Evolutionary conservation across 2,113 vertebrate species (phyloP).

Genomic region (Columba livia): DNA sequence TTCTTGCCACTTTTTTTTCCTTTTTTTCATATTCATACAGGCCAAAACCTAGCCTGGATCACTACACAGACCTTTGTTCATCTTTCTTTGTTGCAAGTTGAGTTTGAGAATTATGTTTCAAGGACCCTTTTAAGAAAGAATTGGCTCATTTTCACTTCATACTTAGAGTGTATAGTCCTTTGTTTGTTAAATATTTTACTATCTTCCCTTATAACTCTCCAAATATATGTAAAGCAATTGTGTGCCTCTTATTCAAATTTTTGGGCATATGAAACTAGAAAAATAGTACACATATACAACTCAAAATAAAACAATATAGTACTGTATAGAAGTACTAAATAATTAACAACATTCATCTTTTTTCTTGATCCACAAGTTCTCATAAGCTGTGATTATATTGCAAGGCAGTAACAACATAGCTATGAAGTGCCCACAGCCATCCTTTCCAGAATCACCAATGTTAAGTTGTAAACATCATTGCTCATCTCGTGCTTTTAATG

Average conservation of each 20-base stretch:
- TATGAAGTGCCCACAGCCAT: conserved; percentile 10
- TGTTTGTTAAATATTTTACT: background rate
- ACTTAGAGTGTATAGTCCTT: background rate
- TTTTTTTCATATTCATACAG: background rate
- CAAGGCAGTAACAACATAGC: background rate
- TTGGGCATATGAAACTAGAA: background rate
- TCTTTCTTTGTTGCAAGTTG: background rate
- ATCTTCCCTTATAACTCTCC: background rate
- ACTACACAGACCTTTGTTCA: background rate
- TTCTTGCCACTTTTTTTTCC: background rate
- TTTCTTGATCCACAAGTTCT: background rate
- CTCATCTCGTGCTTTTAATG: background rate
- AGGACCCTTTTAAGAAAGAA: background rate
- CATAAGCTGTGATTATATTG: background rate
- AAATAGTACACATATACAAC: background rate
- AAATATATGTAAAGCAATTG: background rate
- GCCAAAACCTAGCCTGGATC: background rate
- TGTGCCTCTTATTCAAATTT: background rate
- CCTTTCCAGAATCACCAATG: background rate
- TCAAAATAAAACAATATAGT: background rate
- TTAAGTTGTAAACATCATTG: conserved; percentile 5
- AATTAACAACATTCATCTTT: conserved; percentile 39
- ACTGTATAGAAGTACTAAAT: background rate
- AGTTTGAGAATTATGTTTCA: background rate
- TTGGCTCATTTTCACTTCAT: background rate